Evolutionary conservation across 2,113 vertebrate species (phyloP).

Genomic region (Rhipidura dahli): DNA sequence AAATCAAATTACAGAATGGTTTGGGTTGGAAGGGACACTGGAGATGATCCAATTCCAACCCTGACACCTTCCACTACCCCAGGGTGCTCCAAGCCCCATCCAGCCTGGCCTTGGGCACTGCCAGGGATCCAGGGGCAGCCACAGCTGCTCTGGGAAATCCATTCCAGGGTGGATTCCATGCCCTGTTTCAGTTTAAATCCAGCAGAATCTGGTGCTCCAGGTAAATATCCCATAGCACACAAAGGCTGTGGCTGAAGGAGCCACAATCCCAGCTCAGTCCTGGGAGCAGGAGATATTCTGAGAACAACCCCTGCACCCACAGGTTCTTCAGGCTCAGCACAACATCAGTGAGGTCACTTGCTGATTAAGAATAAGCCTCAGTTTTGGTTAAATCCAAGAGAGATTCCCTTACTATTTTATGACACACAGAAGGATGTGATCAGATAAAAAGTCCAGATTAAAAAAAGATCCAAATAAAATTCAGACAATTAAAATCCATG

Average conservation of each 20-base stretch:
- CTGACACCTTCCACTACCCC: not conserved
- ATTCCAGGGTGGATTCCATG: not conserved
- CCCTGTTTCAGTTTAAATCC: not conserved
- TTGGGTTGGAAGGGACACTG: not conserved
- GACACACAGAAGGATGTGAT: not conserved
- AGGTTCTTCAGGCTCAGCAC: not conserved
- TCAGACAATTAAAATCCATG: not conserved
- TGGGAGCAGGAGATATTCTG: accelerated
- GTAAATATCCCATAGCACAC: not conserved
- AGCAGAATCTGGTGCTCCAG: not conserved
- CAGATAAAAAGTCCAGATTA: not conserved
- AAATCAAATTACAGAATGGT: not conserved
- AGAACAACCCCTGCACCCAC: not conserved
- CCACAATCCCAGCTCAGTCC: not conserved
- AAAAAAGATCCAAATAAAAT: not conserved
- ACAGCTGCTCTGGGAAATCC: not conserved
- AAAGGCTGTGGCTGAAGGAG: not conserved
- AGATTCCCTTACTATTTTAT: not conserved
- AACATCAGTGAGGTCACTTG: not conserved
- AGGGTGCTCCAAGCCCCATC: accelerated
- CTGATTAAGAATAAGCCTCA: not conserved
- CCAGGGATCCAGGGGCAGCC: not conserved
- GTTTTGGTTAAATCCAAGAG: not conserved
- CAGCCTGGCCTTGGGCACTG: not conserved
- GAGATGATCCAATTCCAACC: not conserved